Percentiles rank a stretch among this genome's conserved stretches.
Conservation (phyloP, 2,113 vertebrate species). For the Diglossa brunneiventris region DNA sequence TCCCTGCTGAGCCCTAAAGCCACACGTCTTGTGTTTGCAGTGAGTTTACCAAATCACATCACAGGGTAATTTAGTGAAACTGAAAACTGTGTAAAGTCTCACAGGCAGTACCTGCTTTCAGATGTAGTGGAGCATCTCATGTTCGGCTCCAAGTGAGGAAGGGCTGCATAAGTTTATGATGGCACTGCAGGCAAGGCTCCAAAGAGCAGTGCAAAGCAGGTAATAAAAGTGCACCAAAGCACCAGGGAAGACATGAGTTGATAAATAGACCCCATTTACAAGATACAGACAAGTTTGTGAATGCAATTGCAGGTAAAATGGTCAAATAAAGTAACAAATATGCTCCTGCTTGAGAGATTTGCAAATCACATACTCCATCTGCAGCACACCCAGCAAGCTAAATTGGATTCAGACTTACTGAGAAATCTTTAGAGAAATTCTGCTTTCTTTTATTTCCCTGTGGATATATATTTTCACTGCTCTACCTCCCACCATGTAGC, state of each 20-base stretch:
- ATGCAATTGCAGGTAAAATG: background rate
- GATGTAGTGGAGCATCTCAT: background rate
- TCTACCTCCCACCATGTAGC: background rate
- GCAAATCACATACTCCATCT: background rate
- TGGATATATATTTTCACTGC: background rate
- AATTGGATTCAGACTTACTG: slow-evolving; percentile 8
- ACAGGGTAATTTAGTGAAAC: slow-evolving; percentile 3
- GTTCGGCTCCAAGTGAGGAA: background rate
- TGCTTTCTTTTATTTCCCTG: slow-evolving; percentile 35
- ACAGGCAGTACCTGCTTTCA: background rate
- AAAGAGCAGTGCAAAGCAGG: background rate
- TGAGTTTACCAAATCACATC: slow-evolving; percentile 28
- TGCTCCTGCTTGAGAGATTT: background rate
- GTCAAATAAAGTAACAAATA: slow-evolving; percentile 21
- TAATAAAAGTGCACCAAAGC: background rate
- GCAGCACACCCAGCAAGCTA: background rate
- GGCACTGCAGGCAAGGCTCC: background rate
- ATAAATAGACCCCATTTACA: background rate
- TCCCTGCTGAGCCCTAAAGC: slow-evolving; percentile 12
- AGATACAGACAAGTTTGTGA: background rate
- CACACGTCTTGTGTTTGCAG: background rate
- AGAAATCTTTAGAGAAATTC: slow-evolving; percentile 27
- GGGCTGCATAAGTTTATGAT: rapidly evolving
- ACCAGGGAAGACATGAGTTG: background rate
- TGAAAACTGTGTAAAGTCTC: background rate